These are phyloP conservation scores for Naso thynnoides DNA, from an alignment of 2,797 vertebrate species.

Conservation along the genomic window DNA sequence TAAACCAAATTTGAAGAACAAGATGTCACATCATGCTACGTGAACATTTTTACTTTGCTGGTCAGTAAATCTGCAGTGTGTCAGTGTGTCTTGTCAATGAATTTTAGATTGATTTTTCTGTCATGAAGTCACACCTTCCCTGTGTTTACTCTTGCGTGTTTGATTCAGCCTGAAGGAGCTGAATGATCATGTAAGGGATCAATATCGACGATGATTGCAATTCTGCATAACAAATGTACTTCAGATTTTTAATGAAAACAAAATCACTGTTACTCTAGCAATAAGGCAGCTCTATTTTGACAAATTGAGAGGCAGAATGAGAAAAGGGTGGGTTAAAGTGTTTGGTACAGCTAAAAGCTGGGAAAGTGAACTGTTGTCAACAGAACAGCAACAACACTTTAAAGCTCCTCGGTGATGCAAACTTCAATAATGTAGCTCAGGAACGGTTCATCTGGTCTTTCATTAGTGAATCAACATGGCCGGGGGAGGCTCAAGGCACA, in stretches of 20 bases:
- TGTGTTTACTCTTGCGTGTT: conserved; percentile 19
- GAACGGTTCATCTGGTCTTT: conserved; percentile 29
- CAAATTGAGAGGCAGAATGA: conserved; percentile 19
- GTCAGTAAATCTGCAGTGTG: background rate
- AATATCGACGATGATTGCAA: conserved; percentile 21
- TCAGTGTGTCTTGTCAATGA: conserved; percentile 7
- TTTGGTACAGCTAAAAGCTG: conserved; percentile 14
- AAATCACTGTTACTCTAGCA: conserved; percentile 54
- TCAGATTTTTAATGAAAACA: conserved; percentile 29
- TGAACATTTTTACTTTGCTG: background rate
- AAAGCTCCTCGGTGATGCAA: conserved; percentile 4
- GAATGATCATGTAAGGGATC: conserved; percentile 2
- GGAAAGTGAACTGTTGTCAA: conserved; percentile 16
- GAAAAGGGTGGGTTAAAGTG: background rate
- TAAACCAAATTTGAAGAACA: background rate
- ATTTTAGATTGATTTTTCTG: background rate
- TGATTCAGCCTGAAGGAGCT: background rate
- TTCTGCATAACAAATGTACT: background rate
- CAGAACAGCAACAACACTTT: background rate
- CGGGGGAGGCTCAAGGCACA: conserved; percentile 20
- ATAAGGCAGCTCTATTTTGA: conserved; percentile 73
- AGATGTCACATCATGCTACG: background rate
- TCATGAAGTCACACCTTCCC: conserved; percentile 4
- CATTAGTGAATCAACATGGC: background rate
- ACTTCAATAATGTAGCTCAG: conserved; percentile 55